Base-by-base conservation (phyloP, 1,140 invertebrate species). In the Drosophila setifemur region DNA sequence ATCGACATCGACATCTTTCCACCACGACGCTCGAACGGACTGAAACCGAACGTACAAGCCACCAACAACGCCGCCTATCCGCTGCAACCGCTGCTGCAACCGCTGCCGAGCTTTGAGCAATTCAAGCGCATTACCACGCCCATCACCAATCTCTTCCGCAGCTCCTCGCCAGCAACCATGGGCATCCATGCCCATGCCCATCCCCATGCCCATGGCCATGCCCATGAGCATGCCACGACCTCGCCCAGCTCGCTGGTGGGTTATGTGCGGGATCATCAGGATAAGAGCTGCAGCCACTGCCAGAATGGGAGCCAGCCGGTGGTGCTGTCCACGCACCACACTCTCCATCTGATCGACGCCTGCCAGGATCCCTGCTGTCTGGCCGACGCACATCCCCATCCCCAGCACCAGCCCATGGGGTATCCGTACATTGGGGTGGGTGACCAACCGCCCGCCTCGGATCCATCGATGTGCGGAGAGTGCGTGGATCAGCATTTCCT, bases 141-240 rank as follows among this genome's bases (percentile, higher is more conserved):
- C 66, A 78, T 89, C 60, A 85, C 88, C 57, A 90, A 88, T 73
- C 78, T 89, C 68, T 90, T 90, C 82, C 89, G 89, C 67, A 88
- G 83, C 70, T 88, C 88, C 33, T 57, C 57, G 29, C 54, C 77
- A 48, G 25, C 66, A n/a, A n/a, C n/a, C n/a, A n/a, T n/a, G 28
- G 40, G 45, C 9, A 28, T 29, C 4, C 73, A 52, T n/a, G 58
- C 53, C 35, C 72, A 78, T n/a, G 60, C 31, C 37, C 87, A 88
- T 35, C 73, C 48, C 31, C 81, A 88, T 23, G 61, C 75, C 12
- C 63, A 83, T 4, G 70, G n/a, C n/a, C n/a, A 88, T 35, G 76
- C 48, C 31, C 81, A 88, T 23, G 61, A 75, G n/a, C 63, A 83
- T 4, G 70, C 85, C 1, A 87, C 82, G 39, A 81, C 86, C 7